Percentiles rank a stretch among this genome's conserved stretches.
Evolutionary conservation across 92 coral and sea anemone genomes (phyloP).

Genomic region (Epizoanthus rinbou): DNA sequence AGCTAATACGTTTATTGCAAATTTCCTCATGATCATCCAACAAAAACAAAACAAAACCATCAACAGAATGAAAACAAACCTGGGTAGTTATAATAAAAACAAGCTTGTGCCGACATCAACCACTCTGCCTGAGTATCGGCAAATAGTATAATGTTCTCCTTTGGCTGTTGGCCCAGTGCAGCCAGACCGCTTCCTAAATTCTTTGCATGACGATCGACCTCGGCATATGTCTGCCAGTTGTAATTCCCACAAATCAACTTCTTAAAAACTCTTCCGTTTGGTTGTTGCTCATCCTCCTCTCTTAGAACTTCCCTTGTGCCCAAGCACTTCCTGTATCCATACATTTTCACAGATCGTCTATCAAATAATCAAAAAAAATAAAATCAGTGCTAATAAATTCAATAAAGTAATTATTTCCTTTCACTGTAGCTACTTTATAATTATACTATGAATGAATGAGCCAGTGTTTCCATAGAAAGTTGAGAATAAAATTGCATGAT

Average conservation of each 20-base stretch:
- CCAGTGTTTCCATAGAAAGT: background rate
- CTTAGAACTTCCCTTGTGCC: conserved; percentile 91
- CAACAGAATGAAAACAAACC: conserved; percentile 44
- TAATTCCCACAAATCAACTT: conserved; percentile 92
- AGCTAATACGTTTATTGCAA: background rate
- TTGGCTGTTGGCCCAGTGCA: conserved; percentile 85
- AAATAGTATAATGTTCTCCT: conserved; percentile 82
- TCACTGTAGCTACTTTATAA: no score
- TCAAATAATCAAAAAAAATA: background rate
- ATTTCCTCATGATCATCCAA: background rate
- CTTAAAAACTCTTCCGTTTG: conserved; percentile 90
- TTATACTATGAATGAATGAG: background rate
- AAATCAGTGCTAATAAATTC: background rate
- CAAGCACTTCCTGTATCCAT: conserved; percentile 86
- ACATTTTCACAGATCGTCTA: conserved; percentile 86
- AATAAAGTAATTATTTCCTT: background rate
- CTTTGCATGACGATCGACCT: conserved; percentile 79
- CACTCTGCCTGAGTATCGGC: conserved; percentile 97
- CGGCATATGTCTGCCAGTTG: conserved; percentile 89
- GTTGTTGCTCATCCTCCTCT: conserved; percentile 84
- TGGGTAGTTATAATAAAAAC: conserved; percentile 91
- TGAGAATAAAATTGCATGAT: no score
- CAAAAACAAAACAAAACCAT: background rate
- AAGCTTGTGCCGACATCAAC: conserved; percentile 89
- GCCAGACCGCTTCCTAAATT: conserved; percentile 91